Evolutionary conservation across 2,113 vertebrate genomes (phyloP), one percentile per base, ranked within the genome.

Genomic region (Anser brachyrhynchus): DNA sequence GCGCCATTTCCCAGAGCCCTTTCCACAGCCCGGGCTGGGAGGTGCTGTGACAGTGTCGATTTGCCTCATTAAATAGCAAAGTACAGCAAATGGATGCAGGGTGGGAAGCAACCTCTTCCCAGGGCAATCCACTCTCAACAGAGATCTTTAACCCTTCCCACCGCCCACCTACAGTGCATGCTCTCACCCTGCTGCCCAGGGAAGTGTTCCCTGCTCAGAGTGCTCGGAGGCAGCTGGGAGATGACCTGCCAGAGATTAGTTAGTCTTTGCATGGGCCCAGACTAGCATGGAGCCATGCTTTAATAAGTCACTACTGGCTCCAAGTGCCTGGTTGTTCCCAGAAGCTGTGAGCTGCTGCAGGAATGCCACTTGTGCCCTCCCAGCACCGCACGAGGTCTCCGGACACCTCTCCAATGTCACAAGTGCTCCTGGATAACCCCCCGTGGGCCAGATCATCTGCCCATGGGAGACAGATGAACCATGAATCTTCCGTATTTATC

Each of bases 401-500:
- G 23, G 37, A 23, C 75, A 77, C 6, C 61, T 67, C 9, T 1
- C 35, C 0, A 0, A 15, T 44, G 74, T 6, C 25, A 1, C 37
- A 55, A 62, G 64, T n/a, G 80, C 76, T 95, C 39, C 1, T 0
- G 3, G 71, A 52, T 39, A 59, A 41, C 35, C 61, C 65, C 62
- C 49, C 0, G 1, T 1, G 15, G 74, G 83, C 78, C n/a, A 22
- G 1, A 55, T n/a, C 52, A 43, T 33, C 72, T 74, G 73, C 57
- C 81, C 54, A 2, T 33, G 46, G 3, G 16, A 76, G 84, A 43
- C 87, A 95, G 83, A 65, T 58, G 93, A 95, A 80, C 96, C 90
- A 83, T 94, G 92, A 96, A 96, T 90, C 73, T 52, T 16, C 2
- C 1, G 58, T 51, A 80, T 54, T 96, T 92, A 92, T 88, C 91